These are phyloP conservation scores for Atrichornis clamosus DNA, from an alignment of 2,113 vertebrate genomes.

Conservation along the genomic window DNA sequence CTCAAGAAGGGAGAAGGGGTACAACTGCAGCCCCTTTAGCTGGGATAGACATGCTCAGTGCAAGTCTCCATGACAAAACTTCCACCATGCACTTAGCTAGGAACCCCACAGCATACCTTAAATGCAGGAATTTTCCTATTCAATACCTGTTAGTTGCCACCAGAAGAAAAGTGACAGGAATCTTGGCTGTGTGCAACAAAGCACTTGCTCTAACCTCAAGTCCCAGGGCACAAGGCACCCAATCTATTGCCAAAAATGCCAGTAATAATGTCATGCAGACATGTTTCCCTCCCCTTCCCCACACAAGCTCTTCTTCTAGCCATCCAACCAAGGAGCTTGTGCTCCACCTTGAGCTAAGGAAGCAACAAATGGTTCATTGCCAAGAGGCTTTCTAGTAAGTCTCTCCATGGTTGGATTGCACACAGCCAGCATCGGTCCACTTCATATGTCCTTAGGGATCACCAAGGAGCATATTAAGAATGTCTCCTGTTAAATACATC, in stretches of 20 bases:
- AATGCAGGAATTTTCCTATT: not conserved
- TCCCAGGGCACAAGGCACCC: not conserved
- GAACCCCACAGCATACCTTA: not conserved
- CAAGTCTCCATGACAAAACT: not conserved
- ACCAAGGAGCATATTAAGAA: not conserved
- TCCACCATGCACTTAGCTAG: fast-evolving
- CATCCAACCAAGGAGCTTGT: not conserved
- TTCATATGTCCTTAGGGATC: not conserved
- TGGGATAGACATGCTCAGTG: not conserved
- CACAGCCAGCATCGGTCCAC: not conserved
- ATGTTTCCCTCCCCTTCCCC: fast-evolving
- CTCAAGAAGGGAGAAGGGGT: not conserved
- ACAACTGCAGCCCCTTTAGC: not conserved
- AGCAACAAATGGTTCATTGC: not conserved
- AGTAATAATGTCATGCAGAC: not conserved
- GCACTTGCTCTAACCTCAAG: not conserved
- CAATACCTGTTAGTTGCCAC: not conserved
- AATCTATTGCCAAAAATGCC: not conserved
- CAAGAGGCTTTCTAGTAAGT: not conserved
- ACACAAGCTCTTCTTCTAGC: not conserved
- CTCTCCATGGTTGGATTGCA: not conserved
- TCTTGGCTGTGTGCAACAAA: not conserved
- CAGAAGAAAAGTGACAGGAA: not conserved
- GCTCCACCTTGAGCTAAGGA: not conserved
- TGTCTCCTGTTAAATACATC: not conserved